Percentiles rank a stretch among this genome's conserved stretches.
These are phyloP conservation scores for Halictus rubicundus DNA, from an alignment of 1,140 invertebrate genomes.

Conservation along the genomic window DNA sequence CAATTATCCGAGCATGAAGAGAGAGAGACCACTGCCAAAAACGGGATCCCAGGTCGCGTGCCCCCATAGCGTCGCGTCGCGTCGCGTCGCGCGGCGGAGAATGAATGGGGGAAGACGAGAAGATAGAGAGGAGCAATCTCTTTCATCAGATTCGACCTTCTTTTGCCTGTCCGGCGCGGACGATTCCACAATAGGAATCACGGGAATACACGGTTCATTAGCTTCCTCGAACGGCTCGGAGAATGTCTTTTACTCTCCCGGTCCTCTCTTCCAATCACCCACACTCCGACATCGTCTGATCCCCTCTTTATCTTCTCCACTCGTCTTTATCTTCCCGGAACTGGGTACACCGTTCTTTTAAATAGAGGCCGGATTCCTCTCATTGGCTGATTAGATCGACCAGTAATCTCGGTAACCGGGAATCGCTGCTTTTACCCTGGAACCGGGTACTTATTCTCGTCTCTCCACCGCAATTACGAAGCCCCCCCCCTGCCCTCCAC, in stretches of 20 bases:
- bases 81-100: not conserved
- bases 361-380: constrained; percentile 38
- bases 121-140: constrained; percentile 33
- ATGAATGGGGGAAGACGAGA: constrained; percentile 22
- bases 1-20: constrained; percentile 61
- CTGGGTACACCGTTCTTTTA: constrained; percentile 50
- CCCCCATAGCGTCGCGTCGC: constrained; percentile 1
- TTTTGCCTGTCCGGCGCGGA: constrained; percentile 23
- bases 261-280: not conserved
- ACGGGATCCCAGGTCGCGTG: constrained; percentile 53
- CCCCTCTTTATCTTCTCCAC: not conserved
- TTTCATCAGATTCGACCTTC: constrained; percentile 52
- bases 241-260: not conserved
- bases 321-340: constrained; percentile 36
- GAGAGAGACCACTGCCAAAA: constrained; percentile 48
- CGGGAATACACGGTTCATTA: constrained; percentile 66
- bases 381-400: constrained; percentile 58
- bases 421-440: constrained; percentile 19
- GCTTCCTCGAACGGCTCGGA: constrained; percentile 23
- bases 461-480: constrained; percentile 35
- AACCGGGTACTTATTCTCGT: constrained; percentile 6
- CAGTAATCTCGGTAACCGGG: constrained; percentile 43
- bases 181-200: constrained; percentile 57
- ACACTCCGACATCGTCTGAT: not conserved
- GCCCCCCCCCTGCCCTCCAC: too few species aligned